Base-by-base conservation (phyloP, 2,113 vertebrate genomes). In the Pluvianellus socialis region DNA sequence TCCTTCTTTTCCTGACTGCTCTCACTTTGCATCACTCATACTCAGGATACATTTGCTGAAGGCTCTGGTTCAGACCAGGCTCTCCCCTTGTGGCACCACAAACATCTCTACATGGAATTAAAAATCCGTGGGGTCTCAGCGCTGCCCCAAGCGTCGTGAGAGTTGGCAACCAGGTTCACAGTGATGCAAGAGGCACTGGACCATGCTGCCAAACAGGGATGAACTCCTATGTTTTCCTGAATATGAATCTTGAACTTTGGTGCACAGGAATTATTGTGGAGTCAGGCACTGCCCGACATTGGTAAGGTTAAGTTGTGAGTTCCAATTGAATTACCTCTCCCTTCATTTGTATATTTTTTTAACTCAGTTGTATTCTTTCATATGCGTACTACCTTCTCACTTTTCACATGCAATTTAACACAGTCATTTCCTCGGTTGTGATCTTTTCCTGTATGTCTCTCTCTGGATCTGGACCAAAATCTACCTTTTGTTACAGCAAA, bases 401-500 rank as follows among this genome's bases (percentile, higher is more conserved):
- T 65, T 35, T n/a, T 70, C 50, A 21, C 9, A 7, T 24, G n/a
- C 47, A 73, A 72, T 73, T 65, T 67, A 47, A 86, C 49, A 68
- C 24, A 50, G 62, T 35, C 9, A 14, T 38, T 91, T 91, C 33
- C 55, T 62, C 2, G 0, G 26, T 27, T 67, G 33, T 40, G 47
- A 75, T 65, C 33, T 59, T 77, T 79, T 88, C 33, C 72, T 71
- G 16, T 27, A 55, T 32, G 15, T 55, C 59, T 3, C 80, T 67
- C 40, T 75, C 65, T 88, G 40, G n/a, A 63, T 49, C 59, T 79
- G 56, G 44, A 94, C 66, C 27, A 86, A 86, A 68, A 4, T 5
- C 7, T 26, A 66, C 73, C 75, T 88, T 86, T 74, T 82, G 74
- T 79, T 79, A 53, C 44, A 83, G 71, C 83, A 86, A 79, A 75